These are phyloP conservation scores for Numenius phaeopus DNA, from an alignment of 2,797 vertebrate genomes.

Conservation along the genomic window DNA sequence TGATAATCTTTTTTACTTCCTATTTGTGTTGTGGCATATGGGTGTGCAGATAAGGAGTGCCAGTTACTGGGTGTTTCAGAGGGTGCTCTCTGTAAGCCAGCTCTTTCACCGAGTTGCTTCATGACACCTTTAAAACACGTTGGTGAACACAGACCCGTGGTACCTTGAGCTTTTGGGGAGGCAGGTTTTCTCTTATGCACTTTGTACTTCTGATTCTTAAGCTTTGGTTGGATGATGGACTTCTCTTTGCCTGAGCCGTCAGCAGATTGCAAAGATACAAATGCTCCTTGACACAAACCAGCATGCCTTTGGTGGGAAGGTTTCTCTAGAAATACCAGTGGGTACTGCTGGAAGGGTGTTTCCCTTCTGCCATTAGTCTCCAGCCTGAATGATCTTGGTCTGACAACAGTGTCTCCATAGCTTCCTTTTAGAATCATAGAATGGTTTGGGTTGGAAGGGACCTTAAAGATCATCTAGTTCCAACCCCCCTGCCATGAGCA, in stretches of 20 bases:
- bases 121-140: background rate
- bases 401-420: background rate
- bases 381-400: background rate
- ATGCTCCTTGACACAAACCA: background rate
- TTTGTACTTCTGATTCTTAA: background rate
- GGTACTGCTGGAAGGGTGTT: background rate
- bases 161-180: background rate
- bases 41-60: background rate
- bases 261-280: background rate
- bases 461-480: background rate
- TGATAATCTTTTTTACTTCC: background rate
- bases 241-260: background rate
- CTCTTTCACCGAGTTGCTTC: background rate
- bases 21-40: background rate
- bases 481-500: background rate
- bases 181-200: background rate
- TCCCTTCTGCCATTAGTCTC: background rate
- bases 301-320: slow-evolving; percentile 1
- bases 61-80: background rate
- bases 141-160: accelerated
- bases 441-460: background rate
- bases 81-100: background rate
- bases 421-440: background rate
- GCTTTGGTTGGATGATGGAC: background rate
- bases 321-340: slow-evolving; percentile 11